phyloP scores from a whole-genome alignment of 2,797 vertebrate species.

The Pangasius mekongensis region DNA sequence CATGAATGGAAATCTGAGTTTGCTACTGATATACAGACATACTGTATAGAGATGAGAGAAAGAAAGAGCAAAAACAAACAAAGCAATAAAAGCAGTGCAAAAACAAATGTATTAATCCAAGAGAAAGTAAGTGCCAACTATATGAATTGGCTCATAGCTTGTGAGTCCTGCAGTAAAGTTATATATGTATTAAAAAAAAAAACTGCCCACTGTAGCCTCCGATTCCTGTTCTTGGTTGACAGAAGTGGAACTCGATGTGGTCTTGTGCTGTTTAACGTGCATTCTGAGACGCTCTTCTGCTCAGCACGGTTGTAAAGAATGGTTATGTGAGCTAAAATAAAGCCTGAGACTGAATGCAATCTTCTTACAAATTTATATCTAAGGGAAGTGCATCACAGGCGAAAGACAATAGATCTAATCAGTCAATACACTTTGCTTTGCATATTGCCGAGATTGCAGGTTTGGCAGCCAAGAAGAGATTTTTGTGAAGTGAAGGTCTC shows the following conservation, averaged over 20 bases:
- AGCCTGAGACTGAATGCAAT: not conserved
- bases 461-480: conserved; percentile 7
- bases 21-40: not conserved
- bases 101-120: not conserved
- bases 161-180: not conserved
- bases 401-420: conserved; percentile 1
- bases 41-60: not conserved
- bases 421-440: conserved; percentile 1
- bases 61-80: not conserved
- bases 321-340: not conserved
- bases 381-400: not conserved
- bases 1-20: not conserved
- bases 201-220: not conserved
- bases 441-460: not conserved
- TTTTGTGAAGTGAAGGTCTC: not conserved
- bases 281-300: not conserved
- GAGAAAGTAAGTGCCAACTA: not conserved
- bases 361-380: not conserved
- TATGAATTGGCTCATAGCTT: not conserved
- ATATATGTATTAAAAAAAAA: too few relatives aligned
- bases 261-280: not conserved
- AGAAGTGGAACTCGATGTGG: not conserved
- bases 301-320: not conserved
- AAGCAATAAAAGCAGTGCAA: not conserved
- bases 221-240: not conserved